Conservation (phyloP, 2,888 invertebrate genomes). For the Drosophila rubida region DNA sequence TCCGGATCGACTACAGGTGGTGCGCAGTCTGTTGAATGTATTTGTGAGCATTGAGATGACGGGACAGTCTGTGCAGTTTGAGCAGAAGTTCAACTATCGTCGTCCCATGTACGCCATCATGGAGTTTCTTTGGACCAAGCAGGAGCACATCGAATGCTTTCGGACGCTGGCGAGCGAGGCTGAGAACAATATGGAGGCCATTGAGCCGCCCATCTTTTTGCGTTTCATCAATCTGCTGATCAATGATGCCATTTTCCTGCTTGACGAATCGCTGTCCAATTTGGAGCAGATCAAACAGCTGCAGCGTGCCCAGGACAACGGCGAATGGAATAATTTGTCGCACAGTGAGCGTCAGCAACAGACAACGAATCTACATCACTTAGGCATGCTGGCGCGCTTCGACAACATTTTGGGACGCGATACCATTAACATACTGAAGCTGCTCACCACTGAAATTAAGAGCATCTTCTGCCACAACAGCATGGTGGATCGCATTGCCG, state of each 20-base stretch:
- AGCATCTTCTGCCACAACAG: constrained; percentile 95
- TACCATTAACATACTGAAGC: constrained; percentile 93
- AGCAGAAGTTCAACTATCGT: constrained; percentile 98
- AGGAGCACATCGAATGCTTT: constrained; percentile 91
- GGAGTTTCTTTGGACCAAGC: constrained; percentile 94
- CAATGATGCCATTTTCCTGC: constrained; percentile 97
- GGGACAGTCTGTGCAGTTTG: constrained; percentile 97
- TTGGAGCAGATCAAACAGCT: constrained; percentile 95
- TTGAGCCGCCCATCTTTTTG: constrained; percentile 95
- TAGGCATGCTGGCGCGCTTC: constrained; percentile 94
- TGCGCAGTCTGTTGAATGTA: constrained; percentile 92
- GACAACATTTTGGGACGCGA: constrained; percentile 96
- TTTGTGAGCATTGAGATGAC: constrained; percentile 99
- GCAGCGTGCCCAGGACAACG: constrained; percentile 90
- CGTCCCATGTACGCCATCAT: constrained; percentile 97
- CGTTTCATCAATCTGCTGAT: constrained; percentile 98
- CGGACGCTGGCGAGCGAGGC: constrained; percentile 92
- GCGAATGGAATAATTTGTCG: constrained; percentile 90
- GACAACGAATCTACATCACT: constrained; percentile 89
- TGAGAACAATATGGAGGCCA: constrained; percentile 94
- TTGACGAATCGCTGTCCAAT: constrained; percentile 94
- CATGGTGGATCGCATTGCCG: constrained; percentile 96
- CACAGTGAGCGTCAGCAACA: constrained; percentile 91
- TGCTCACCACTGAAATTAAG: constrained; percentile 90
- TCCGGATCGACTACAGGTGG: constrained; percentile 90